These are phyloP conservation scores for Lepidonotus clava DNA, from an alignment of 2,888 invertebrate species.

Conservation along the genomic window DNA sequence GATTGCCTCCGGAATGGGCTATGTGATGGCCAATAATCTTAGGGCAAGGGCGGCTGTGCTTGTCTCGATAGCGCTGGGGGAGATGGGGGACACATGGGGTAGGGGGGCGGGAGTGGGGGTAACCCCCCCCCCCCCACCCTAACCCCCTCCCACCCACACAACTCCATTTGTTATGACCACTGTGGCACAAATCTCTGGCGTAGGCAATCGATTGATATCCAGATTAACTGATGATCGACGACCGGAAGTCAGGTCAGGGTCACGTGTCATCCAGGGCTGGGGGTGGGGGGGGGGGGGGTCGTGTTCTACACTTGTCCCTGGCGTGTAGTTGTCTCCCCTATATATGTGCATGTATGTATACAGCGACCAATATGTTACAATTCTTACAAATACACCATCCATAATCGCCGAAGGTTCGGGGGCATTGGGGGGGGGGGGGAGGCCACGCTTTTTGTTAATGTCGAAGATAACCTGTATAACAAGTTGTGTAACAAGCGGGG, in stretches of 20 bases:
- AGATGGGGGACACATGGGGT: neutral
- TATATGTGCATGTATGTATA: no score
- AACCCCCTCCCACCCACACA: neutral
- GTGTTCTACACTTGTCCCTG: neutral
- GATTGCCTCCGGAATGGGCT: neutral
- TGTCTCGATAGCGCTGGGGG: neutral
- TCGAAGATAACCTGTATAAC: no score
- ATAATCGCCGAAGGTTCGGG: no score
- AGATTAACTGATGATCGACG: conserved; percentile 49
- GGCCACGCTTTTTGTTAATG: no score
- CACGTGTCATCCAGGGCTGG: conserved; percentile 13
- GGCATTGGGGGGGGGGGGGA: no score
- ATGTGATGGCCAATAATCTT: neutral
- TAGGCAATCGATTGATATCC: conserved; percentile 45
- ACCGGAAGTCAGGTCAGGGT: conserved; percentile 46
- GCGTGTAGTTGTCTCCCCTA: conserved; percentile 6
- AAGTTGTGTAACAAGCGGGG: no score
- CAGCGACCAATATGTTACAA: no score
- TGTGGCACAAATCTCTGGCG: conserved; percentile 41
- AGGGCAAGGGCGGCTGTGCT: neutral
- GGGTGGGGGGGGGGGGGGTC: neutral
- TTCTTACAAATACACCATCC: no score
- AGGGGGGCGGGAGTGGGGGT: neutral
- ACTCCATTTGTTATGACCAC: conserved; percentile 29
- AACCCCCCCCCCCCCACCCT: neutral